A percentile compares a stretch with the other conserved stretches of the same genome.
These are phyloP conservation scores for Aspidapion aeneum DNA, from an alignment of 2,888 invertebrate genomes.

Conservation along the genomic window DNA sequence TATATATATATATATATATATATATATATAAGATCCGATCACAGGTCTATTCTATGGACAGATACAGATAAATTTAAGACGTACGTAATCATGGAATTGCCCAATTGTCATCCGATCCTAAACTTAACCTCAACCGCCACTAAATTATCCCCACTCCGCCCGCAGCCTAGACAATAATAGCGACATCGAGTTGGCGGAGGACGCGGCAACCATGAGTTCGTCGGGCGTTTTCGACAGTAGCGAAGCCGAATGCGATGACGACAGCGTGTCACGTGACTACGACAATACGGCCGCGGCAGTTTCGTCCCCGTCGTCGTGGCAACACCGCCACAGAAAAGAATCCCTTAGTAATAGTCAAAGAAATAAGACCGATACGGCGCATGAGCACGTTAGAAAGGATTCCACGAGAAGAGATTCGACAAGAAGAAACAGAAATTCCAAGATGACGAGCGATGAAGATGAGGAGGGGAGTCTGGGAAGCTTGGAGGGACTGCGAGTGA, in stretches of 20 bases:
- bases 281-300: neutral
- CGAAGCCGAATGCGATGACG: slow-evolving; percentile 30
- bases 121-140: too few relatives aligned
- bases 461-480: slow-evolving; percentile 9
- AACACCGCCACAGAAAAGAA: too few relatives aligned
- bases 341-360: neutral
- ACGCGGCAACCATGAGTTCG: slow-evolving; percentile 21
- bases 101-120: too few relatives aligned
- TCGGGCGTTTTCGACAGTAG: slow-evolving; percentile 34
- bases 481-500: slow-evolving; percentile 3
- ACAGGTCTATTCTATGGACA: too few relatives aligned
- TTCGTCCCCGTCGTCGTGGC: too few relatives aligned
- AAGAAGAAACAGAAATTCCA: neutral
- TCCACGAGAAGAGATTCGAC: too few relatives aligned
- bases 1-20: too few relatives aligned
- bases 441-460: slow-evolving; percentile 3
- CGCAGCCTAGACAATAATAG: neutral
- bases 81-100: too few relatives aligned
- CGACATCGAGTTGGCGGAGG: neutral
- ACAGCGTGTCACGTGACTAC: neutral
- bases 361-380: neutral
- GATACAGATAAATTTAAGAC: too few relatives aligned
- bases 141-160: neutral
- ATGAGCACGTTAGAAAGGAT: too few relatives aligned
- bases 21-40: too few relatives aligned